Percentiles rank a stretch among this genome's conserved stretches.
These are phyloP conservation scores for Scomber colias DNA, from an alignment of 2,113 vertebrate genomes.

Conservation along the genomic window DNA sequence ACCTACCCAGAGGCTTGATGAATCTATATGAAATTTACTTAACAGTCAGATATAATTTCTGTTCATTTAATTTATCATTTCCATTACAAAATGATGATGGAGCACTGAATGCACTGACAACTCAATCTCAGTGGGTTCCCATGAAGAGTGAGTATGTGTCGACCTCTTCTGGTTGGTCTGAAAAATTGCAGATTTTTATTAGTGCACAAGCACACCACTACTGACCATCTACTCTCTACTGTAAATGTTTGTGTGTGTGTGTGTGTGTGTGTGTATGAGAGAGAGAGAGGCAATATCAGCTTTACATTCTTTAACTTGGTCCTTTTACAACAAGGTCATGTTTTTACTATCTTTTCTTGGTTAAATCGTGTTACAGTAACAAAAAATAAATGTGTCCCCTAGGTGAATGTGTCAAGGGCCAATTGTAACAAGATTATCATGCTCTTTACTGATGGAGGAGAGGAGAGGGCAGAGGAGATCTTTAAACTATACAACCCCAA, in stretches of 20 bases:
- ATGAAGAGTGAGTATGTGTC: constrained; percentile 39
- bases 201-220: no score
- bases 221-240: neutral
- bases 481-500: constrained; percentile 92
- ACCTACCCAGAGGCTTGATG: neutral
- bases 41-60: neutral
- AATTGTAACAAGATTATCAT: constrained; percentile 99
- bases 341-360: neutral
- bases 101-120: neutral
- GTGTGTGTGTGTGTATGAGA: no score
- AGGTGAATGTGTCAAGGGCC: constrained; percentile 92
- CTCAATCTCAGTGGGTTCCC: neutral
- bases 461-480: constrained; percentile 95
- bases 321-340: neutral
- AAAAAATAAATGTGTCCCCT: neutral
- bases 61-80: constrained; percentile 9
- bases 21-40: neutral
- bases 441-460: constrained; percentile 98
- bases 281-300: neutral
- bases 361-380: neutral
- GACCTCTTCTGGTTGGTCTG: constrained; percentile 66
- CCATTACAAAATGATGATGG: neutral
- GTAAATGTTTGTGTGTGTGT: no score
- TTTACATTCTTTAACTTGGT: neutral
- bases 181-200: constrained; percentile 2